Conservation (phyloP, 2,888 invertebrate species). For the Drosophila quinaria region DNA sequence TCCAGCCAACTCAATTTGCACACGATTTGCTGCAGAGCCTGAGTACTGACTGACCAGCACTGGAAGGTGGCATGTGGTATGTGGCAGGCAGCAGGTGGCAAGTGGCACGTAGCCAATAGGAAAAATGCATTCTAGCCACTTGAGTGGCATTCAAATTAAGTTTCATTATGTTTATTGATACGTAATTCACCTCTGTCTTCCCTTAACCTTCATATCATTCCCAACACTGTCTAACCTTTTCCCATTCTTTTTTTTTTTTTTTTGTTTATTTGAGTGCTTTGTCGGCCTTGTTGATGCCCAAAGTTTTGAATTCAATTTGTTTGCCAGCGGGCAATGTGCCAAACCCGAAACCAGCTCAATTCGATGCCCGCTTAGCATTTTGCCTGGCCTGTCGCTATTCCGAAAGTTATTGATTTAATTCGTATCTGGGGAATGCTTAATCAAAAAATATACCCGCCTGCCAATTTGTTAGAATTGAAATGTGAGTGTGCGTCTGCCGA, state of each 20-base stretch:
- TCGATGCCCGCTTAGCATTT: slow-evolving; percentile 46
- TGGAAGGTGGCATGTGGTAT: slow-evolving; percentile 1
- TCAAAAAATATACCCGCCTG: slow-evolving; percentile 66
- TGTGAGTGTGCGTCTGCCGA: slow-evolving; percentile 31
- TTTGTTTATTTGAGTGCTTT: slow-evolving; percentile 27
- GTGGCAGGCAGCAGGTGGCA: background rate
- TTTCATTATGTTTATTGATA: slow-evolving; percentile 77
- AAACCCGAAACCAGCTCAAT: slow-evolving; percentile 52
- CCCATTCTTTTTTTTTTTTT: background rate
- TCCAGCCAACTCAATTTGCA: slow-evolving; percentile 62
- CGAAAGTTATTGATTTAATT: slow-evolving; percentile 79
- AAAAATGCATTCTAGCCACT: slow-evolving; percentile 47
- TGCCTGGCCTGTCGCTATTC: slow-evolving; percentile 43
- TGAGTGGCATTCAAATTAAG: slow-evolving; percentile 76
- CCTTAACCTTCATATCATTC: background rate
- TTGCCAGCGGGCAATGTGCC: slow-evolving; percentile 63
- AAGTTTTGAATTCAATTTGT: slow-evolving; percentile 76
- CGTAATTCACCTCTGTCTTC: slow-evolving; percentile 18
- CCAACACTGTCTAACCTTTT: slow-evolving; percentile 21
- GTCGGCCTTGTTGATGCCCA: slow-evolving; percentile 30
- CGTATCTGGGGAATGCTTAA: slow-evolving; percentile 79
- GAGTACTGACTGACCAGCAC: slow-evolving; percentile 26
- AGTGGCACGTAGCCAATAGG: slow-evolving; percentile 15
- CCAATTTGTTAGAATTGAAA: slow-evolving; percentile 62
- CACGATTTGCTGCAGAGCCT: slow-evolving; percentile 52